A percentile compares a stretch with the other conserved stretches of the same genome.
Evolutionary conservation across 2,797 vertebrate species (phyloP).

Genomic region (Notamacropus eugenii): DNA sequence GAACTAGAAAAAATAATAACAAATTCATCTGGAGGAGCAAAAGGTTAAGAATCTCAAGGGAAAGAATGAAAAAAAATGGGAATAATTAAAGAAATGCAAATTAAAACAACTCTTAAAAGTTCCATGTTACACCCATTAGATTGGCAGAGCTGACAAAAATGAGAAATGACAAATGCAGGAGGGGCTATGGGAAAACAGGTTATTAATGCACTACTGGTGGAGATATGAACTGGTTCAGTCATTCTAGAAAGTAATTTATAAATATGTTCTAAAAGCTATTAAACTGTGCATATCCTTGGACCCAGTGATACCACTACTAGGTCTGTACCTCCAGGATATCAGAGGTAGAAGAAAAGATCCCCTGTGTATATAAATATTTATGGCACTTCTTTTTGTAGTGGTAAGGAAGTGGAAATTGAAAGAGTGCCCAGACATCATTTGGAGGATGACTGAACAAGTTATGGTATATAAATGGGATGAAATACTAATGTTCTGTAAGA

Average conservation of each 20-base stretch:
- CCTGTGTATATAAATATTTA: background rate
- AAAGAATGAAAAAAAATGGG: background rate
- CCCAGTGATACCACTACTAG: background rate
- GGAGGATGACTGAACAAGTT: background rate
- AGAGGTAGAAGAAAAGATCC: background rate
- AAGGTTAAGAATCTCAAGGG: background rate
- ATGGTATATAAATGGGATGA: background rate
- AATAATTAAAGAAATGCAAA: background rate
- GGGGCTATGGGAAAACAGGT: background rate
- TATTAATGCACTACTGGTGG: background rate
- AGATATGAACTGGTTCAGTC: background rate
- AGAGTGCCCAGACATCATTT: background rate
- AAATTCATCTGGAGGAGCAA: background rate
- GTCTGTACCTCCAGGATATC: background rate
- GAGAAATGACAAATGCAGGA: background rate
- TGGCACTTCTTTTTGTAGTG: background rate
- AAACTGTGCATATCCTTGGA: background rate
- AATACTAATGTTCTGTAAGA: background rate
- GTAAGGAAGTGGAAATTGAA: background rate
- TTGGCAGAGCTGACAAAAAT: background rate
- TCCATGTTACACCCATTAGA: background rate
- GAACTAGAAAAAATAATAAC: background rate
- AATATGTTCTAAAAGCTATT: background rate
- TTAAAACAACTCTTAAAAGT: background rate
- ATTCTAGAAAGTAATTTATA: background rate